Evolutionary conservation across 1,140 invertebrate genomes (phyloP), one percentile per base, ranked within the genome.

Genomic region (Galleria mellonella): DNA sequence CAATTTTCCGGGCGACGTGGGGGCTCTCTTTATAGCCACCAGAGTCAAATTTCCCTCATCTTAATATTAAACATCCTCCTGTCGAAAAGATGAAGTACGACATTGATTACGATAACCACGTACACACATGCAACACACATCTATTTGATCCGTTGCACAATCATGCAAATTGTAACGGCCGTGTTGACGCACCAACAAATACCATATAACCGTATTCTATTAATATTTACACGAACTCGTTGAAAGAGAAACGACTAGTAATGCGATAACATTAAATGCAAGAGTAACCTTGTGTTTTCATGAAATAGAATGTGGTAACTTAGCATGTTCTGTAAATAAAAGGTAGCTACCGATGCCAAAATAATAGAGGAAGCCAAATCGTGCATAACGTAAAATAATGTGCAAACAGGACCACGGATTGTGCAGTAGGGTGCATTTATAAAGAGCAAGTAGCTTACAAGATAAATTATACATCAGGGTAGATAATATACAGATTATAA

Each of bases 91-190:
- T 79, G 73, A 77, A 77, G 78, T 83, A 83, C 78, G 82, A 85
- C 78, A 83, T 72, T 55, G 60, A 84, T 69, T 61, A 73, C 63
- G 52, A 66, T 67, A 64, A 65, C 62, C 62, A 77, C 72, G 55
- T 68, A 84, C 72, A 84, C 82, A 82, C 82, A 85, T 85, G 82
- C 82, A 85, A 85, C 82, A 83, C 78, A 83, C 82, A 74, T 74
- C 73, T 81, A 85, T 73, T 64, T 70, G 57, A 71, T 64, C 63
- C 51, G 56, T 55, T 77, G 66, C 62, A 83, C 74, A 77, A 74
- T 76, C 81, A 84, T 84, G 81, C 81, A 83, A 70, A 65, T 54
- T 66, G 51, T 43, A 55, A 54, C 61, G 55, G 40, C 52, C 54
- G 53, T 17, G 17, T 28, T 35, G n/a, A 10, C 17, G 17, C 17